Percentiles rank a stretch among this genome's conserved stretches.
These are phyloP conservation scores for Drosophila recens DNA, from an alignment of 2,888 invertebrate genomes.

Conservation along the genomic window DNA sequence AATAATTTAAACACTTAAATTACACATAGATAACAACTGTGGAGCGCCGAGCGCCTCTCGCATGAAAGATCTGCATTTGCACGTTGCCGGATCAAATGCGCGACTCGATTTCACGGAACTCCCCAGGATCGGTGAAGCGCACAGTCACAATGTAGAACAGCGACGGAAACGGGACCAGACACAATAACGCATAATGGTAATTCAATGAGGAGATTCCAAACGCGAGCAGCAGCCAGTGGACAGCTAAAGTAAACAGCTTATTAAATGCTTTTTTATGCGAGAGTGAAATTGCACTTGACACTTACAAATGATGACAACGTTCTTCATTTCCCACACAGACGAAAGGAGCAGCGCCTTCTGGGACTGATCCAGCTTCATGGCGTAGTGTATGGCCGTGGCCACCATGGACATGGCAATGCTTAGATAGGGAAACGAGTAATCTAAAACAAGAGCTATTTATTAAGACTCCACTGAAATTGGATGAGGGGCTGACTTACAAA, in stretches of 20 bases:
- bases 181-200: constrained; percentile 89
- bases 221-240: constrained; percentile 97
- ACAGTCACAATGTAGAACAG: constrained; percentile 96
- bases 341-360: constrained; percentile 91
- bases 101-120: constrained; percentile 87
- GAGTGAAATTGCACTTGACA: constrained; percentile 3
- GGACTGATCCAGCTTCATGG: constrained; percentile 93
- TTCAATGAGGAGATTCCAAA: constrained; percentile 96
- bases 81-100: constrained; percentile 77
- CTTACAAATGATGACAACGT: constrained; percentile 89
- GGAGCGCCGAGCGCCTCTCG: constrained; percentile 57
- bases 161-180: constrained; percentile 95
- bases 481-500: constrained; percentile 88
- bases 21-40: constrained; percentile 77
- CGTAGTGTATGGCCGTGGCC: constrained; percentile 96
- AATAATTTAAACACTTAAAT: constrained; percentile 57
- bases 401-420: constrained; percentile 96
- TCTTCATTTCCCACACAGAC: constrained; percentile 92
- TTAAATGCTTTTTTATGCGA: not conserved
- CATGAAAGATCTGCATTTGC: constrained; percentile 65
- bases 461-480: not conserved
- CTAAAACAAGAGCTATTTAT: constrained; percentile 85
- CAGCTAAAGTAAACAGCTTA: constrained; percentile 85
- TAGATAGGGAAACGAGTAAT: constrained; percentile 97
- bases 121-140: constrained; percentile 95